Conservation (phyloP, 2,113 vertebrate genomes). For the Carassius auratus region DNA sequence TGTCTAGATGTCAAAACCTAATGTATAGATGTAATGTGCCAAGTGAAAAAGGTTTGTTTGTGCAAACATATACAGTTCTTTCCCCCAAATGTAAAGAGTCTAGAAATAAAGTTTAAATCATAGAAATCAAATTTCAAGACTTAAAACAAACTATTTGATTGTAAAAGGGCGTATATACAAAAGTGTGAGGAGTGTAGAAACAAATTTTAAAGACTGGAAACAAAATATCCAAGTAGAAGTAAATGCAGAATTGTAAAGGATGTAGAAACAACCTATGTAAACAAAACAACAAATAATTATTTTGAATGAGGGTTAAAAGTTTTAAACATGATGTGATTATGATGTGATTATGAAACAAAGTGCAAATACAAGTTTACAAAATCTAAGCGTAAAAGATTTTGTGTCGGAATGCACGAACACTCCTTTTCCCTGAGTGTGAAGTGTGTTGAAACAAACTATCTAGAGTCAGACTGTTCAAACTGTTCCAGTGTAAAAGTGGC, state of each 20-base stretch:
- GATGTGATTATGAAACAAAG: no score
- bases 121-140: not conserved
- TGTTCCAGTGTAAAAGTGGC: not conserved
- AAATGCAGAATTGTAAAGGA: slow-evolving; percentile 27
- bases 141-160: not conserved
- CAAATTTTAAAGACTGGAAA: not conserved
- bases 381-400: not conserved
- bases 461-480: not conserved
- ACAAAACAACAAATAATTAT: not conserved
- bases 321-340: not conserved
- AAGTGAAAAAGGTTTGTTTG: not conserved
- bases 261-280: not conserved
- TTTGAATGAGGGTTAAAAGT: no score
- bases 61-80: not conserved
- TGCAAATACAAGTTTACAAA: not conserved
- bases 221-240: not conserved
- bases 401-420: not conserved
- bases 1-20: not conserved
- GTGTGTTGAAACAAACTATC: not conserved
- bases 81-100: not conserved
- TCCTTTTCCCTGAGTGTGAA: not conserved
- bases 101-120: not conserved
- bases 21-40: not conserved
- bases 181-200: not conserved
- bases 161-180: not conserved